Conservation (phyloP, 2,888 invertebrate species). For the Hedya salicella region DNA sequence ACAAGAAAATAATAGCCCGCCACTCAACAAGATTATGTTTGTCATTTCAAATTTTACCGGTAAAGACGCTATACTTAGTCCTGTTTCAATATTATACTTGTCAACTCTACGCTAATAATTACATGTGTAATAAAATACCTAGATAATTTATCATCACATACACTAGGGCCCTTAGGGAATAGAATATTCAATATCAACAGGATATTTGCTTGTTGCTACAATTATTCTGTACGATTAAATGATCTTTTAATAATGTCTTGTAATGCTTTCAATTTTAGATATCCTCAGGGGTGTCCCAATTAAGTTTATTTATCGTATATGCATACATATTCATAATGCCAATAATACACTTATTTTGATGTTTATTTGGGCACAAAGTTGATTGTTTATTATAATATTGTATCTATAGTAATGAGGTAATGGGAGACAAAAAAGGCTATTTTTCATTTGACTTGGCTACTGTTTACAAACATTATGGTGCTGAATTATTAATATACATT, state of each 20-base stretch:
- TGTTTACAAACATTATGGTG: conserved; percentile 10
- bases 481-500: conserved; percentile 19
- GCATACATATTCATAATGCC: too few species aligned
- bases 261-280: conserved; percentile 33
- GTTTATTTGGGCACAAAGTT: conserved; percentile 57
- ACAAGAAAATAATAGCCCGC: too few species aligned
- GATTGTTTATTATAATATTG: conserved; percentile 40
- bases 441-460: background rate
- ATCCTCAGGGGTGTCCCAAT: conserved; percentile 17
- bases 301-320: conserved; percentile 10
- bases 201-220: conserved; percentile 35
- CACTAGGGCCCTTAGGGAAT: conserved; percentile 35
- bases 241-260: conserved; percentile 32
- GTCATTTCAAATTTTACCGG: background rate
- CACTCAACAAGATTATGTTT: background rate
- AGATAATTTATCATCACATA: conserved; percentile 35
- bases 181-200: conserved; percentile 32
- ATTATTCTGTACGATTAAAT: conserved; percentile 41
- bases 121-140: conserved; percentile 26
- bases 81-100: conserved; percentile 26
- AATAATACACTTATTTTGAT: conserved; percentile 34
- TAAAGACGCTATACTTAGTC: conserved; percentile 11
- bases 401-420: conserved; percentile 35
- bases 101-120: conserved; percentile 28
- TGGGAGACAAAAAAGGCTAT: conserved; percentile 9